These are phyloP conservation scores for Cyprinus carpio DNA, from an alignment of 2,113 vertebrate species.

Conservation along the genomic window DNA sequence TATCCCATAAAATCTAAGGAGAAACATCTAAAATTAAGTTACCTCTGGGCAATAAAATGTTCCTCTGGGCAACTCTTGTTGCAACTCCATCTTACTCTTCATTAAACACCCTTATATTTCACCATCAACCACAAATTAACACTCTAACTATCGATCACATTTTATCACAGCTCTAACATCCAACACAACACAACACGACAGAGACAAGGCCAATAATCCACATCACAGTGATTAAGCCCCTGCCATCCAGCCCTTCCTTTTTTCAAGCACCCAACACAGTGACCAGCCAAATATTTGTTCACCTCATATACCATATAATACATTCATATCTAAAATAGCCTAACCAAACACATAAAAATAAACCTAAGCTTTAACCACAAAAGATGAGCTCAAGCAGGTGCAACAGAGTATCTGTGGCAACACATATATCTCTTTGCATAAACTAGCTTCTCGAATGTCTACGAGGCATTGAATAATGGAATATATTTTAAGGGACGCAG, in stretches of 20 bases:
- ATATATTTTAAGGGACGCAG: conserved; percentile 40
- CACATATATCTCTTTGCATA: conserved; percentile 1
- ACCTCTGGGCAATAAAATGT: not conserved
- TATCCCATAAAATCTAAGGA: too few species aligned
- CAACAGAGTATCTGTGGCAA: conserved; percentile 21
- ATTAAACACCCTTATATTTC: not conserved
- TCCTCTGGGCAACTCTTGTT: not conserved
- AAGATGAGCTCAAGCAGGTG: conserved; percentile 36
- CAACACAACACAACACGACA: not conserved
- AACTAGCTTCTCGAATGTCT: conserved; percentile 37
- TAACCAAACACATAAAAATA: conserved; percentile 33
- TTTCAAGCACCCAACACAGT: not conserved
- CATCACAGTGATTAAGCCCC: not conserved
- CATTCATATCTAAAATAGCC: not conserved
- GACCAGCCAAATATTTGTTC: not conserved
- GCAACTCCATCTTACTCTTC: not conserved
- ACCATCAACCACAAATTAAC: not conserved
- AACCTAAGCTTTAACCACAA: conserved; percentile 22
- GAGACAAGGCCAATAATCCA: not conserved
- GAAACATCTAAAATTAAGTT: too few species aligned
- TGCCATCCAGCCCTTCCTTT: not conserved
- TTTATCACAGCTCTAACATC: not conserved
- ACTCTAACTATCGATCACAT: not conserved
- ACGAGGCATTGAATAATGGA: conserved; percentile 27
- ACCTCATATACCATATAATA: not conserved